Evolutionary conservation across 2,113 vertebrate species (phyloP).

Genomic region (Prietella phreatophila): DNA sequence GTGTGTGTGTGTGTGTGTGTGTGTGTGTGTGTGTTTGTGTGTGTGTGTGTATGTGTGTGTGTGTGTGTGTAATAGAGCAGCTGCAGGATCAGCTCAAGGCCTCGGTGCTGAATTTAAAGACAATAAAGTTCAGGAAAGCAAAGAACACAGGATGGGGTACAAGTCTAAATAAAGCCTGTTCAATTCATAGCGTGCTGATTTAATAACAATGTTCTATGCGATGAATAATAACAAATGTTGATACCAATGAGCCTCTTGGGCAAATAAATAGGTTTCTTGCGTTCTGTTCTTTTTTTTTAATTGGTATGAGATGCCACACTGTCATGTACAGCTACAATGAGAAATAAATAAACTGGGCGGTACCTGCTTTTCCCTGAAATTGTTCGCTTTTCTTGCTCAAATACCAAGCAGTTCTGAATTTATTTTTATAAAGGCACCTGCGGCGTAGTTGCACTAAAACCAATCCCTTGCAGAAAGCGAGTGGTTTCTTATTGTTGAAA

Average conservation of each 20-base stretch:
- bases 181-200: conserved; percentile 22
- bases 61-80: conserved; percentile 20
- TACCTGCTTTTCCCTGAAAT: conserved; percentile 4
- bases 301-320: not conserved
- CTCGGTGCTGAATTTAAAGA: conserved; percentile 17
- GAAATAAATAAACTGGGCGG: conserved; percentile 2
- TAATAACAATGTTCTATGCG: conserved; percentile 33
- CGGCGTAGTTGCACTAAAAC: conserved; percentile 35
- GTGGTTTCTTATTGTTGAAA: conserved; percentile 40
- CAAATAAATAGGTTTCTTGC: not conserved
- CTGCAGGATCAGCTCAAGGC: conserved; percentile 25
- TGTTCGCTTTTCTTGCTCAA: not conserved
- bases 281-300: not conserved
- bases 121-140: conserved; percentile 41
- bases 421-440: conserved; percentile 40
- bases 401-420: conserved; percentile 32
- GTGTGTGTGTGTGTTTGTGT: conserved; percentile 9
- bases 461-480: conserved; percentile 30
- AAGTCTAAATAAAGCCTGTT: conserved; percentile 36
- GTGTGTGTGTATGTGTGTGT: conserved; percentile 7
- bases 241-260: not conserved
- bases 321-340: not conserved
- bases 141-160: conserved; percentile 11
- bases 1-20: conserved; percentile 10
- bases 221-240: conserved; percentile 15